These are phyloP conservation scores for Steinernema hermaphroditum DNA, from an alignment of 2,888 invertebrate genomes.

Conservation along the genomic window DNA sequence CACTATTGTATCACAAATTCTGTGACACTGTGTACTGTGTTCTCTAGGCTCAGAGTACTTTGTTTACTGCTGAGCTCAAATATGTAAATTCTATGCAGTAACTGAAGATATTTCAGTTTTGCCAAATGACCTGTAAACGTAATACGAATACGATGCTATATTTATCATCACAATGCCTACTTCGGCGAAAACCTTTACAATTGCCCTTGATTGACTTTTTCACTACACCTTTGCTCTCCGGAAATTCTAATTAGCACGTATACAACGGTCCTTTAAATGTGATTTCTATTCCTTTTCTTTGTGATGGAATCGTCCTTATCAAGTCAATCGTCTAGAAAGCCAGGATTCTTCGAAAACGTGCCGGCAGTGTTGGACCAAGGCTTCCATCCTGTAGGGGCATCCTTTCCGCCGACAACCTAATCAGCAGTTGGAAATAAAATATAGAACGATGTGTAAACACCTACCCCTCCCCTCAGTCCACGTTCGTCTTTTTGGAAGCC, in stretches of 20 bases:
- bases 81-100: too few relatives aligned
- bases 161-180: not conserved
- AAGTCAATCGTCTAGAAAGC: slow-evolving; percentile 29
- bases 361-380: slow-evolving; percentile 34
- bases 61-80: too few relatives aligned
- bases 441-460: not conserved
- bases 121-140: too few relatives aligned
- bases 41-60: too few relatives aligned
- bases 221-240: not conserved
- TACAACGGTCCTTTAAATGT: not conserved
- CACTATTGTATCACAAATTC: too few relatives aligned
- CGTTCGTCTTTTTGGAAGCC: slow-evolving; percentile 17
- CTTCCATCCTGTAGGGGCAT: slow-evolving; percentile 32
- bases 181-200: slow-evolving; percentile 10
- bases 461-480: slow-evolving; percentile 26
- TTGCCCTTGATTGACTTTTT: not conserved
- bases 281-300: not conserved
- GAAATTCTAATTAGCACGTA: not conserved
- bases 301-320: not conserved
- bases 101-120: too few relatives aligned
- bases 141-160: too few relatives aligned
- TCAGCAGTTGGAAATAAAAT: not conserved
- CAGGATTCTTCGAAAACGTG: slow-evolving; percentile 33
- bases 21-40: too few relatives aligned
- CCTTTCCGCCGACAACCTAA: slow-evolving; percentile 23